Percentiles rank a stretch among this genome's conserved stretches.
These are phyloP conservation scores for Clarias magur DNA, from an alignment of 2,113 vertebrate genomes.

Conservation along the genomic window DNA sequence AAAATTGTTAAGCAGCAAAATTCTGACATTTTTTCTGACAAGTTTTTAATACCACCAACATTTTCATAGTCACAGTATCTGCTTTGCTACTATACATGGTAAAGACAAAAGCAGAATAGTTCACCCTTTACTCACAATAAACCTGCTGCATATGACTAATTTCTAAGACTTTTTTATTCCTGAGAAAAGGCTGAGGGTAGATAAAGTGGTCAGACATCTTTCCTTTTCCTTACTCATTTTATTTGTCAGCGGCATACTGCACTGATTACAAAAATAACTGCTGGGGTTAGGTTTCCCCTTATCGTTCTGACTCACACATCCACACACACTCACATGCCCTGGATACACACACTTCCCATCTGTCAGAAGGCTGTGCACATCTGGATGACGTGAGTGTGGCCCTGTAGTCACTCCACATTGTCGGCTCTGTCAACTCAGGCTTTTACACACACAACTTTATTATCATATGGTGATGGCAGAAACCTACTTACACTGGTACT, in stretches of 20 bases:
- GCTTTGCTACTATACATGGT: background rate
- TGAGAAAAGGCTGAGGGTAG: background rate
- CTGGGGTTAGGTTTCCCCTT: background rate
- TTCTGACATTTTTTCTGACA: background rate
- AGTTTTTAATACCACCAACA: no score
- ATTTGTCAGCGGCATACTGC: constrained; percentile 19
- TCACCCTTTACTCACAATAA: background rate
- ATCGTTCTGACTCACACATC: constrained; percentile 1
- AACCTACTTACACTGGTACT: background rate
- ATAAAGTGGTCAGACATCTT: background rate
- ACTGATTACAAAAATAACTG: constrained; percentile 5
- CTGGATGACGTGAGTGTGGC: background rate
- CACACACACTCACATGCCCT: background rate
- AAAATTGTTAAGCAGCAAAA: background rate
- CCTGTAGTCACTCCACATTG: constrained; percentile 5
- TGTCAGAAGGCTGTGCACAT: background rate
- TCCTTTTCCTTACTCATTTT: background rate
- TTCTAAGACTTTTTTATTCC: background rate
- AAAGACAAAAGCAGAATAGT: background rate
- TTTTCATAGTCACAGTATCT: background rate
- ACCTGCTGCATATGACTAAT: background rate
- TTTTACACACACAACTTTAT: background rate
- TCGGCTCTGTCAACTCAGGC: background rate
- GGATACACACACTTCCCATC: background rate
- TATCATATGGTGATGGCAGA: background rate